Conservation (phyloP, 2,888 invertebrate species). For the Phymatocera aterrima region DNA sequence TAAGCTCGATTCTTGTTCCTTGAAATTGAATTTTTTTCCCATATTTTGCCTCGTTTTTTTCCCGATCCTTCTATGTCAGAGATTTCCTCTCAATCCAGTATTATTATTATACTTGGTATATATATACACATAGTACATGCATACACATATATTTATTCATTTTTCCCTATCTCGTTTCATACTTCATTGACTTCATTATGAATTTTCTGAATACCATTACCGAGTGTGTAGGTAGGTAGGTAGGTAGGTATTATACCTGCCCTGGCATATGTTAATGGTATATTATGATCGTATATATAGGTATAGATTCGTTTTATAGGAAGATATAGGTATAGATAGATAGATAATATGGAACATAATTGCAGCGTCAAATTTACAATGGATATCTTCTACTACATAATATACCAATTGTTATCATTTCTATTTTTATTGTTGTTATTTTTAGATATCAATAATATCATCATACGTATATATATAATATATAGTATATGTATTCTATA, state of each 20-base stretch:
- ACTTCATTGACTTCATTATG: no score
- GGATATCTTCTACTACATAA: not conserved
- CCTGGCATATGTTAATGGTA: no score
- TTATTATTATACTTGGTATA: no score
- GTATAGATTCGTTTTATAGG: no score
- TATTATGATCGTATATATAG: not conserved
- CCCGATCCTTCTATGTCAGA: not conserved
- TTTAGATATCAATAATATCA: slow-evolving; percentile 2
- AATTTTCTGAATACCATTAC: no score
- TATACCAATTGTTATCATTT: not conserved
- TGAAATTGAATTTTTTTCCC: not conserved
- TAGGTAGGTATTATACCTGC: no score
- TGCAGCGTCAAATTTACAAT: slow-evolving; percentile 25
- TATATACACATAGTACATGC: no score
- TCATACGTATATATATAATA: not conserved
- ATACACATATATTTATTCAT: no score
- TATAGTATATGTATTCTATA: slow-evolving; percentile 49
- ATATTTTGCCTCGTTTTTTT: not conserved
- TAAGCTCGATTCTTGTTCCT: slow-evolving; percentile 3
- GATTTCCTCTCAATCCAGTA: not conserved
- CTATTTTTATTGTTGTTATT: not conserved
- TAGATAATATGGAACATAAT: not conserved
- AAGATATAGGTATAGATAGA: not conserved
- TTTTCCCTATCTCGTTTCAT: no score
- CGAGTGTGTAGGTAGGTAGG: no score